These are phyloP conservation scores for Ditylenchus weischeri DNA, from an alignment of 2,888 invertebrate species.

Conservation along the genomic window DNA sequence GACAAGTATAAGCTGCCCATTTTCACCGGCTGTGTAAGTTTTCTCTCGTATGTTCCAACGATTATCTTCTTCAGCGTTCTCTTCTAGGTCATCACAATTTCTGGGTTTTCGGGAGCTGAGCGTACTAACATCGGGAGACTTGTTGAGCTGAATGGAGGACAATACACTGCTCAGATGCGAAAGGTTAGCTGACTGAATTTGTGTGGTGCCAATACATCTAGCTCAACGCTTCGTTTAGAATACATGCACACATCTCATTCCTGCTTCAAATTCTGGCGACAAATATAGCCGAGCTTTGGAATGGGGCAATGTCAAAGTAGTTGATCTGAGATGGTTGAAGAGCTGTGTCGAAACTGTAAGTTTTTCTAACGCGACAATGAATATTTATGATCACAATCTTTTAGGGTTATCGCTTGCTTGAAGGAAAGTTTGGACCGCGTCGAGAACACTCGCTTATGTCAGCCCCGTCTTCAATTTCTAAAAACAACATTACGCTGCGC, in stretches of 20 bases:
- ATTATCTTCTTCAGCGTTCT: slow-evolving; percentile 11
- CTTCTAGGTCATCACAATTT: slow-evolving; percentile 37
- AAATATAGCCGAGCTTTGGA: slow-evolving; percentile 44
- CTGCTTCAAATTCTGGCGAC: slow-evolving; percentile 37
- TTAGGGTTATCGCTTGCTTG: not conserved
- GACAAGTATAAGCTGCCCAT: slow-evolving; percentile 29
- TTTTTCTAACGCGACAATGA: not conserved
- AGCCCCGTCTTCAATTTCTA: no score
- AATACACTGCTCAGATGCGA: slow-evolving; percentile 41
- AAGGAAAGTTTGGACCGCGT: not conserved
- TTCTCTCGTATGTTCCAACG: not conserved
- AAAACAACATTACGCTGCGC: no score
- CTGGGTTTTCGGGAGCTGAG: slow-evolving; percentile 36
- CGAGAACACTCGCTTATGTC: no score
- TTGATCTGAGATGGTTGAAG: slow-evolving; percentile 41
- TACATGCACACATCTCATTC: slow-evolving; percentile 44
- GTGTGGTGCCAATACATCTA: no score
- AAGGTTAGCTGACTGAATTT: slow-evolving; percentile 4
- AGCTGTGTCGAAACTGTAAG: slow-evolving; percentile 33
- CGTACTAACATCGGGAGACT: slow-evolving; percentile 35
- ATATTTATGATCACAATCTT: no score
- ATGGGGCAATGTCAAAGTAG: slow-evolving; percentile 45
- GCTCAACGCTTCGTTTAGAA: no score
- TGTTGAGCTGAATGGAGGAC: slow-evolving; percentile 41
- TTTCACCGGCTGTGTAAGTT: slow-evolving; percentile 31